Percentiles rank a stretch among this genome's conserved stretches.
phyloP scores from a whole-genome alignment of 2,113 vertebrate genomes.

The Xenotilapia flavipinnis region DNA sequence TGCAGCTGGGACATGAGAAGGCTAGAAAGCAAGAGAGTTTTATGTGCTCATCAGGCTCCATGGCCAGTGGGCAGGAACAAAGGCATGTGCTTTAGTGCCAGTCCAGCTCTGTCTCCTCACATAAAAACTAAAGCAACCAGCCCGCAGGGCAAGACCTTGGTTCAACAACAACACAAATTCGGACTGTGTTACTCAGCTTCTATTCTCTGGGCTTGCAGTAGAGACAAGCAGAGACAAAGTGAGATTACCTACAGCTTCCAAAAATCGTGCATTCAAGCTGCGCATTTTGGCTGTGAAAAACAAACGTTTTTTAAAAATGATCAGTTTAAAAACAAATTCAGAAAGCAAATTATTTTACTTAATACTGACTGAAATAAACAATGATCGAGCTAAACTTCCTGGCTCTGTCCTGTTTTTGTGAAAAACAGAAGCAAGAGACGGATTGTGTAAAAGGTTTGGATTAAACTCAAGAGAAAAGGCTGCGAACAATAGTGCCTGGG shows the following conservation, averaged over 20 bases:
- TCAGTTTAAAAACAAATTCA: not conserved
- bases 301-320: not conserved
- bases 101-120: slow-evolving; percentile 5
- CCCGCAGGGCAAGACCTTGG: not conserved
- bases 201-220: not conserved
- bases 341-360: not conserved
- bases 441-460: not conserved
- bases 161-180: not conserved
- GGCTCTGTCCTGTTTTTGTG: not conserved
- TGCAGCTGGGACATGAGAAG: not conserved
- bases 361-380: not conserved
- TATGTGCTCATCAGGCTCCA: not conserved
- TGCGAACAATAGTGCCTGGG: not conserved
- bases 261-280: not conserved
- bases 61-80: slow-evolving; percentile 45
- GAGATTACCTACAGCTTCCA: not conserved
- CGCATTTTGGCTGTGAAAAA: not conserved
- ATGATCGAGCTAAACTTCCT: too few relatives aligned
- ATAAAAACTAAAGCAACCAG: slow-evolving; percentile 15
- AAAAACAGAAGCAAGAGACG: not conserved
- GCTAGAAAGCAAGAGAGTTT: not conserved
- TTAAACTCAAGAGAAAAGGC: not conserved
- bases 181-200: not conserved
- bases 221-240: not conserved
- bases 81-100: not conserved